Base-by-base conservation (phyloP, 2,113 vertebrate genomes). In the Mastomys natalensis region DNA sequence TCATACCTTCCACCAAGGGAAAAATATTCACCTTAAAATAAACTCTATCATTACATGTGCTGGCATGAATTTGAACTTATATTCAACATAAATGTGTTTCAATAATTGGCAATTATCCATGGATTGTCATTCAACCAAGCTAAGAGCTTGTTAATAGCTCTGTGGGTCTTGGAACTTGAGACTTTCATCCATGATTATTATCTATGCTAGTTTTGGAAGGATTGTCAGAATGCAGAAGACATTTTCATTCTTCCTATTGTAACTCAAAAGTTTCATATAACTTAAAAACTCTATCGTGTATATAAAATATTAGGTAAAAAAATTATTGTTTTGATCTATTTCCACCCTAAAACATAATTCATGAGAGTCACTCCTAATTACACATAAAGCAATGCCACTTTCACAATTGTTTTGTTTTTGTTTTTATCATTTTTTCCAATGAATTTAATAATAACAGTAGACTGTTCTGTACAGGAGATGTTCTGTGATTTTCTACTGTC, bases 41-140 rank as follows among this genome's bases (percentile, higher is more conserved):
- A 72, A 16, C 34, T 40, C 34, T 77, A 64, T 16, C 24, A 64
- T 95, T 93, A 90, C 60, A 96, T 60, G 43, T 80, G 45, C 29
- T 88, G 37, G 0, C 62, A 24, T 94, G 84, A 94, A 93, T 95
- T 95, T 93, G 58, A 95, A 88, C 93, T 89, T 91, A 64, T 73
- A 94, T 74, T 97, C 51, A 96, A 62, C 45, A 88, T 1, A 40
- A 85, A 91, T 66, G 3, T 87, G 13, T 64, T 95, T 34, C 62
- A 6, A 68, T 77, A 95, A 87, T 72, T 3, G 24, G 15, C 0
- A 0, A 80, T 89, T 90, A 77, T 74, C 55, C 86, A 31, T 82
- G 64, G 53, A 72, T 78, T 80, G 37, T 84, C 82, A 84, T 77
- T 84, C 72, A 62, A 80, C 7, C 3, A 82, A 90, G 29, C 4